Evolutionary conservation across 2,888 invertebrate species (phyloP), one percentile per base, ranked within the genome.

Genomic region (Lacanobia wlatinum): DNA sequence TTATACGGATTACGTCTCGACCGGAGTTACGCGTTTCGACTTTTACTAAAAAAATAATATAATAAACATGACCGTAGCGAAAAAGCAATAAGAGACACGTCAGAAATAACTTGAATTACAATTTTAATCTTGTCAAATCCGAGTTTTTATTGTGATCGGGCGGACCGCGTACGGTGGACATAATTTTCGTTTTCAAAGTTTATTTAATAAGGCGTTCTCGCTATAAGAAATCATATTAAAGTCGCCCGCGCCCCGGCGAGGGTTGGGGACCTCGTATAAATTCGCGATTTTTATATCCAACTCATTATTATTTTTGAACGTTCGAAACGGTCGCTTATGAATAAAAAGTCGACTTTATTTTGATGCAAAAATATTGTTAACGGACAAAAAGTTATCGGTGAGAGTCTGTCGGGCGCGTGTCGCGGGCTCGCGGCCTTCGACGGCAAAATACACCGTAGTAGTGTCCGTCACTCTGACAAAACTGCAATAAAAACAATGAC

Each of bases 51-150:
- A n/a, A 90, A 89, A 90, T 84, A 71, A 77, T 73, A 87, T 86
- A 91, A 90, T 88, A 88, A 89, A 87, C 82, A 87, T 80, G 85
- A 89, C 92, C 92, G 93, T 92, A 94, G 92, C 95, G 91, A 94
- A 94, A 92, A 93, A 91, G 92, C 95, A 96, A 95, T 95, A 95
- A 95, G 94, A 93, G 89, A 93, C 92, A 92, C 88, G 95, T 95
- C 95, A 94, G 89, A 93, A 92, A 94, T 94, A 94, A 94, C 94
- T 94, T 94, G 94, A 94, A 93, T 95, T 95, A 96, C 95, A 95
- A 95, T 95, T 95, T 95, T 95, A 96, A 96, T 96, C 96, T 94
- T 94, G 95, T 95, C 95, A 93, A 95, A 96, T 96, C 95, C 95
- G 91, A 90, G 91, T 93, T 94, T 96, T 96, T 96, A 96, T 96